phyloP scores from a whole-genome alignment of 2,113 vertebrate genomes.

The Cyrtonyx montezumae region DNA sequence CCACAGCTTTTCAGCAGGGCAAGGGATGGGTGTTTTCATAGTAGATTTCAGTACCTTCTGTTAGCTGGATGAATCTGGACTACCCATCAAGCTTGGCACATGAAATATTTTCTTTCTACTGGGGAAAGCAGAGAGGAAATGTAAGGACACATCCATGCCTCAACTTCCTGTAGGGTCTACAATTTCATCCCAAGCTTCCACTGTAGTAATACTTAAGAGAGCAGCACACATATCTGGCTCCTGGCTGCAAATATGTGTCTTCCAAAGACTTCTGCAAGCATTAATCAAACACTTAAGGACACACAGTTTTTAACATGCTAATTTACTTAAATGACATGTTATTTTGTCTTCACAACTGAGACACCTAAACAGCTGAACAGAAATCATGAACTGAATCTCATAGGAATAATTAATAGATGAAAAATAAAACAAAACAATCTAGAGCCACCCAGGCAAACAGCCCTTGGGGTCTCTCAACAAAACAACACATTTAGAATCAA shows the following conservation, averaged over 20 bases:
- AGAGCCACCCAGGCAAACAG: slow-evolving; percentile 24
- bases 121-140: neutral
- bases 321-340: slow-evolving; percentile 58
- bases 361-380: slow-evolving; percentile 45
- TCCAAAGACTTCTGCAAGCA: slow-evolving; percentile 12
- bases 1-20: neutral
- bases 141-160: neutral
- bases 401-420: slow-evolving; percentile 39
- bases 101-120: neutral
- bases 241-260: neutral
- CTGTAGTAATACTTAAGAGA: neutral
- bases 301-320: slow-evolving; percentile 10
- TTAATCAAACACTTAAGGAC: slow-evolving; percentile 28
- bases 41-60: neutral
- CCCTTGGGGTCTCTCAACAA: slow-evolving; percentile 13
- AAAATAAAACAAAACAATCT: slow-evolving; percentile 18
- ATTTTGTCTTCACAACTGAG: slow-evolving; percentile 11
- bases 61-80: neutral
- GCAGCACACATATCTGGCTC: neutral
- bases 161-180: neutral
- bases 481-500: slow-evolving; percentile 48
- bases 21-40: neutral
- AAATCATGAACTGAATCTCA: slow-evolving; percentile 33
- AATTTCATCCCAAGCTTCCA: neutral
- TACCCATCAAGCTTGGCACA: neutral